phyloP scores from a whole-genome alignment of 1,140 invertebrate species.

The Meloidogyne chitwoodi region DNA sequence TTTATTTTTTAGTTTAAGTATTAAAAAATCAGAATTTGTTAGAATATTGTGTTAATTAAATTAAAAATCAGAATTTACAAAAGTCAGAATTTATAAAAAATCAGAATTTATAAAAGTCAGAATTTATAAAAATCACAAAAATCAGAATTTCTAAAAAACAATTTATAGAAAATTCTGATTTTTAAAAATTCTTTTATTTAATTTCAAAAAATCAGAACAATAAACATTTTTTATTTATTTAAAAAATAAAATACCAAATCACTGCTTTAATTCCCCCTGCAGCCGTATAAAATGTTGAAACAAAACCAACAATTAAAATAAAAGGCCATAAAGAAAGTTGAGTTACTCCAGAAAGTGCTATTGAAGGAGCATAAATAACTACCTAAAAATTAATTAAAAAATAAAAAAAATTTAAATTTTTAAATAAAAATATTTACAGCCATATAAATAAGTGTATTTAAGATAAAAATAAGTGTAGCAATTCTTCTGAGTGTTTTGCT shows the following conservation, averaged over 20 bases:
- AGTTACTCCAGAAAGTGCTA: slow-evolving; percentile 43
- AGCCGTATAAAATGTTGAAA: slow-evolving; percentile 42
- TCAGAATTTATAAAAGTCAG: too few species aligned
- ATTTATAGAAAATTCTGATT: too few species aligned
- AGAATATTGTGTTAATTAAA: slow-evolving; percentile 32
- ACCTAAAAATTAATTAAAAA: not conserved
- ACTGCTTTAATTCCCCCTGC: slow-evolving; percentile 53
- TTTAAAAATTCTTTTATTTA: too few species aligned
- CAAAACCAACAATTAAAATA: slow-evolving; percentile 42
- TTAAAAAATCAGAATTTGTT: not conserved
- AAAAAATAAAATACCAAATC: too few species aligned
- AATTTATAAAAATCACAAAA: too few species aligned
- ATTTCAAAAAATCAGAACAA: too few species aligned
- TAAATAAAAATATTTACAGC: slow-evolving; percentile 31
- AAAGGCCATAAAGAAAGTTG: slow-evolving; percentile 41
- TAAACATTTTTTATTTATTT: too few species aligned
- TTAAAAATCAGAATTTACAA: too few species aligned
- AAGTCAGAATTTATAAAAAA: too few species aligned
- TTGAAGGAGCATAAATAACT: slow-evolving; percentile 32
- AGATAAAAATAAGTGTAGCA: slow-evolving; percentile 53
- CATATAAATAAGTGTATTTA: slow-evolving; percentile 57
- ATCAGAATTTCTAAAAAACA: too few species aligned
- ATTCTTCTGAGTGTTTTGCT: slow-evolving; percentile 38
- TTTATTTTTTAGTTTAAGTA: too few species aligned
- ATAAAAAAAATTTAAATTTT: not conserved